Evolutionary conservation across 2,113 vertebrate species (phyloP).

Genomic region (Caretta caretta): DNA sequence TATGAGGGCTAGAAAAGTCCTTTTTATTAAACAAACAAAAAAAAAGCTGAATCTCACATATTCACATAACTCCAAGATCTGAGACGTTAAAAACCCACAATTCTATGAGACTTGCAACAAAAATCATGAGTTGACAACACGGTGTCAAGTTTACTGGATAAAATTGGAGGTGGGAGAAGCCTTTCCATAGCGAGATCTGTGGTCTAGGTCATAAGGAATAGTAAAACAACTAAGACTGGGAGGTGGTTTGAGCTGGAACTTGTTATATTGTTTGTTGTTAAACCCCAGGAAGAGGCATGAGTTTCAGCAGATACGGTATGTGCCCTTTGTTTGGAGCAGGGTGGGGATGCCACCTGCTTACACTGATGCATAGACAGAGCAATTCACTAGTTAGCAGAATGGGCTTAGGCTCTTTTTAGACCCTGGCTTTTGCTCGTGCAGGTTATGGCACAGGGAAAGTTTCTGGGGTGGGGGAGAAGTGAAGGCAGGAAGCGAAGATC

Average conservation of each 20-base stretch:
- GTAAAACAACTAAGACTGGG: neutral
- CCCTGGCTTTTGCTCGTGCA: neutral
- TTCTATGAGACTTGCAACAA: neutral
- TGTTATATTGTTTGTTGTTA: neutral
- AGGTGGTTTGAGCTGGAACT: neutral
- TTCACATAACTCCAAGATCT: neutral
- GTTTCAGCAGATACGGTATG: neutral
- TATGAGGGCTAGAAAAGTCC: neutral
- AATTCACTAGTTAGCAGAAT: neutral
- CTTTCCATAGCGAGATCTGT: neutral
- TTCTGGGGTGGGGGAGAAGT: neutral
- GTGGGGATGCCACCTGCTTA: neutral
- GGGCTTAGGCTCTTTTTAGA: neutral
- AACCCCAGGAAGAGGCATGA: neutral
- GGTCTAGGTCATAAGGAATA: neutral
- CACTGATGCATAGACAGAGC: neutral
- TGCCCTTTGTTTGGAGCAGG: neutral
- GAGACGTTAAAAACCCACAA: neutral
- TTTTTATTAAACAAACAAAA: neutral
- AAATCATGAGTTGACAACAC: neutral
- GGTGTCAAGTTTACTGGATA: neutral
- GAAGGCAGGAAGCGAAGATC: neutral
- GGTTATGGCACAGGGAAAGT: neutral
- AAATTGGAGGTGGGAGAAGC: neutral
- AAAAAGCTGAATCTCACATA: neutral